Evolutionary conservation across 2,113 vertebrate genomes (phyloP).

Genomic region (Zapornia atra): DNA sequence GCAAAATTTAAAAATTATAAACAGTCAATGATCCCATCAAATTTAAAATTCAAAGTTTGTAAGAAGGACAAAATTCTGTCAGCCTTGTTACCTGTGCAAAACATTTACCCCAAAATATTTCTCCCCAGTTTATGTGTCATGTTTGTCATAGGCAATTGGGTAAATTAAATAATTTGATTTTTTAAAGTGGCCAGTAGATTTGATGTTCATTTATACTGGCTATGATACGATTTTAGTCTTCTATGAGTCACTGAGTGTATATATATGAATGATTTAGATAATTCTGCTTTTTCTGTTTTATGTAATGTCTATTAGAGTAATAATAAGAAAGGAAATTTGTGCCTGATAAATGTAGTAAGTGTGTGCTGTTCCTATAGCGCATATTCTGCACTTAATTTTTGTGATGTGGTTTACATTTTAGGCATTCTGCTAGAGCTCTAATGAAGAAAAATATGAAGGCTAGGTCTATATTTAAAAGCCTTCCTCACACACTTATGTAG

Average conservation of each 20-base stretch:
- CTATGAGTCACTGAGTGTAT: neutral
- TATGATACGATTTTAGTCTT: neutral
- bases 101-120: neutral
- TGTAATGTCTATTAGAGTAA: neutral
- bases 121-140: neutral
- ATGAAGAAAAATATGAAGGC: conserved; percentile 46
- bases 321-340: neutral
- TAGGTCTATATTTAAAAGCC: conserved; percentile 49
- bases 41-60: neutral
- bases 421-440: conserved; percentile 23
- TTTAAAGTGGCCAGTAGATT: neutral
- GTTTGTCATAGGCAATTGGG: neutral
- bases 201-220: neutral
- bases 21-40: neutral
- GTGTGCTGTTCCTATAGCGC: neutral
- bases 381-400: neutral
- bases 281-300: neutral
- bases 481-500: conserved; percentile 58
- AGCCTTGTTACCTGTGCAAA: neutral
- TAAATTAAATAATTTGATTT: neutral
- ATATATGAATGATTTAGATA: neutral
- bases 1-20: neutral
- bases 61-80: neutral
- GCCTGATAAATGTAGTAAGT: neutral
- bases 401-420: neutral